A percentile compares a stretch with the other conserved stretches of the same genome.
phyloP scores from a whole-genome alignment of 2,113 vertebrate species.

The Oncorhynchus kisutch region DNA sequence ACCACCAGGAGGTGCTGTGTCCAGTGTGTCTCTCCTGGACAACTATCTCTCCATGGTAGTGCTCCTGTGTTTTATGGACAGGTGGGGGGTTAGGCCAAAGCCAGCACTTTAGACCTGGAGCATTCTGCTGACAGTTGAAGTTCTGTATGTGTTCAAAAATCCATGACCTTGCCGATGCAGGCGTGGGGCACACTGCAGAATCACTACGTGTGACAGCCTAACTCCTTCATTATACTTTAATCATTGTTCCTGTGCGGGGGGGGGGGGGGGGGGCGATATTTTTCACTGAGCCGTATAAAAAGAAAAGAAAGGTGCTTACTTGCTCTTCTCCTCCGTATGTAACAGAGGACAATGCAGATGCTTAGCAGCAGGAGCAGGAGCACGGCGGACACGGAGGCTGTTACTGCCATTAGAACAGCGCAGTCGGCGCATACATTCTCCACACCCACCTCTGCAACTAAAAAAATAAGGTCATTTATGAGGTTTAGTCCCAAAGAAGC shows the following conservation, averaged over 20 bases:
- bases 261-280: background rate
- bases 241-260: constrained; percentile 42
- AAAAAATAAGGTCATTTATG: constrained; percentile 24
- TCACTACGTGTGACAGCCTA: constrained; percentile 43
- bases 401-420: constrained; percentile 42
- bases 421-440: constrained; percentile 34
- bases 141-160: constrained; percentile 53
- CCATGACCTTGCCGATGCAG: constrained; percentile 55
- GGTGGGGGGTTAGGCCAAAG: background rate
- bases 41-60: background rate
- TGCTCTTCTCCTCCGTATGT: constrained; percentile 52
- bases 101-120: constrained; percentile 23
- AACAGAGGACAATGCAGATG: constrained; percentile 50
- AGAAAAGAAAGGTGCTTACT: constrained; percentile 58
- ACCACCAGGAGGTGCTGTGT: background rate
- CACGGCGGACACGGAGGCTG: constrained; percentile 41
- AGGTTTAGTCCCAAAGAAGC: background rate
- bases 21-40: background rate
- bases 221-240: constrained; percentile 64
- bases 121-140: constrained; percentile 57
- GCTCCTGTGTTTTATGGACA: background rate
- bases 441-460: constrained; percentile 65
- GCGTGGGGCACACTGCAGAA: constrained; percentile 27
- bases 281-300: constrained; percentile 28
- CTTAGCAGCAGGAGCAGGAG: constrained; percentile 58